These are phyloP conservation scores for Hermetia illucens DNA, from an alignment of 1,140 invertebrate species.

Conservation along the genomic window DNA sequence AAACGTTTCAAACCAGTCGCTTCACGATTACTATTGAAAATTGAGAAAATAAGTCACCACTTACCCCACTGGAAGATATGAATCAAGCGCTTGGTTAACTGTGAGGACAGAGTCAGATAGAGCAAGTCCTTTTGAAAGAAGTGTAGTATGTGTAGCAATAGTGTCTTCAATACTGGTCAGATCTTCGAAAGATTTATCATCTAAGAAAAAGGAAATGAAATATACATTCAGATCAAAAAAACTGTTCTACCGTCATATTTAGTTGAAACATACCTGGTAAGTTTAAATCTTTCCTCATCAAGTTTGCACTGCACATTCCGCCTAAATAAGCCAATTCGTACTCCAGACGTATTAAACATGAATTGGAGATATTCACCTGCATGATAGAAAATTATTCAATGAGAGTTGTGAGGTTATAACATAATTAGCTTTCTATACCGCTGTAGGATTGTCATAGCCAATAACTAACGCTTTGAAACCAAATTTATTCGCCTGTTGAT, in stretches of 20 bases:
- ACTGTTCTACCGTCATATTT: background rate
- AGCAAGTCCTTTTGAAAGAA: conserved; percentile 84
- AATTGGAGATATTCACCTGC: conserved; percentile 23
- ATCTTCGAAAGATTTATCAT: conserved; percentile 62
- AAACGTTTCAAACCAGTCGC: background rate
- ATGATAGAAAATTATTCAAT: conserved; percentile 6
- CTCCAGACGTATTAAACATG: conserved; percentile 61
- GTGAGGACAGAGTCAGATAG: conserved; percentile 63
- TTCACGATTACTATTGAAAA: background rate
- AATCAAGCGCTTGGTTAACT: conserved; percentile 80
- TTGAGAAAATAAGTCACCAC: no score
- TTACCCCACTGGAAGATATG: conserved; percentile 73
- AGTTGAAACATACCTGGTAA: conserved; percentile 43
- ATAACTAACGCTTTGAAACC: conserved; percentile 87
- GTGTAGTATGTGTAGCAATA: conserved; percentile 52
- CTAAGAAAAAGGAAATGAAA: conserved; percentile 24
- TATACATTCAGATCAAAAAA: background rate
- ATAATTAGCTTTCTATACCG: conserved; percentile 8
- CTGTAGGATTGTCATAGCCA: conserved; percentile 71
- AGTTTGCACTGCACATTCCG: conserved; percentile 75
- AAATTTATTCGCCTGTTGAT: conserved; percentile 67
- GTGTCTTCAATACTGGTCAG: conserved; percentile 57
- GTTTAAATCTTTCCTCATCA: conserved; percentile 73
- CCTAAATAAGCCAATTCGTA: conserved; percentile 83
- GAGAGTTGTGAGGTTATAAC: background rate